Evolutionary conservation across 2,797 vertebrate species (phyloP), one percentile per base, ranked within the genome.

Genomic region (Sebastes kiyomatsui): DNA sequence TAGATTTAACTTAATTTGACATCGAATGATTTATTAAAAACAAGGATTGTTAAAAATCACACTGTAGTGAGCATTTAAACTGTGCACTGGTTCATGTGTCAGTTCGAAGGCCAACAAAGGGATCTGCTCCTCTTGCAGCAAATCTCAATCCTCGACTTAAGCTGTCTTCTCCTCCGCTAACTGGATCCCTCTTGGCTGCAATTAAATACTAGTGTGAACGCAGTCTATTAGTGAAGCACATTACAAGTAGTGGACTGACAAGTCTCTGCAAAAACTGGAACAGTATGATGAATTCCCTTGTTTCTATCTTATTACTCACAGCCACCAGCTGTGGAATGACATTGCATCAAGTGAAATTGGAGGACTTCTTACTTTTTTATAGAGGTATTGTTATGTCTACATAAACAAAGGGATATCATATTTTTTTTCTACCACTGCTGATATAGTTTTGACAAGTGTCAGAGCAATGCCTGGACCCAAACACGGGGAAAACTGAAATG

Each of bases 391-490:
- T 61, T 30, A 66, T 20, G 30, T 79, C 42, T 32, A 22, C 27
- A 13, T 14, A 42, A 67, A 81, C 33, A 77, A 72, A 67, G 20
- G 22, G 32, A 20, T 55, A 1, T 22, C 5, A 22, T 28, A 0
- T 49, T 33, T 46, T 71, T 71, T 69, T 27, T 25, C 9, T 8
- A 10, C n/a, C 25, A 25, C 32, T 66, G 58, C 69, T 66, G 72
- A 67, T 35, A 81, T 82, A 62, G 72, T 72, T 88, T 81, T 77
- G 80, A 76, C 35, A 66, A 58, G 81, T 77, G 79, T 90, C 83
- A 88, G 72, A 82, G 59, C 75, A 69, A 54, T 46, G 81, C 56
- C 65, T 46, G 33, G 23, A 82, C 77, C 70, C 72, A 81, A 81
- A 85, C 56, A 74, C 20, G 7, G 49, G 75, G 27, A 66, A 77